Conservation (phyloP, 2,797 vertebrate genomes). For the Myotis daubentonii region DNA sequence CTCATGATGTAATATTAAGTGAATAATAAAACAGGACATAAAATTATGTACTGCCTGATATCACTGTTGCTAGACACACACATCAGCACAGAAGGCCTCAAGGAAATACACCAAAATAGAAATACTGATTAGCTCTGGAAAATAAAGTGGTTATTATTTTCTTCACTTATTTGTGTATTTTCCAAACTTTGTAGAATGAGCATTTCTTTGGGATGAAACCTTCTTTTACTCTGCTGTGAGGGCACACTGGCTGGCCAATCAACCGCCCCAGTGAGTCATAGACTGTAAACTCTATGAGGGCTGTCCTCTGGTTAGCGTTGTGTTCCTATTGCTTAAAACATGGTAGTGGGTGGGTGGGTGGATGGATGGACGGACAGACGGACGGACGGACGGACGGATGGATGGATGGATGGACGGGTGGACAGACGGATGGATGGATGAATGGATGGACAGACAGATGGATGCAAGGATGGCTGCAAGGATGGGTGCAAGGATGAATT, state of each 20-base stretch:
- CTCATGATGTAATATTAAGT: not conserved
- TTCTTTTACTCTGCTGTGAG: not conserved
- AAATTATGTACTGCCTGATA: not conserved
- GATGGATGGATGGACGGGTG: too few species aligned
- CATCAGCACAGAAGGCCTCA: not conserved
- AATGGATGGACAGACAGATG: too few species aligned
- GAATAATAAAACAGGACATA: not conserved
- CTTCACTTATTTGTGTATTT: not conserved
- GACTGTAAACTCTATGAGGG: not conserved
- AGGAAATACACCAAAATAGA: not conserved
- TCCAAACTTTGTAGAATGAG: not conserved
- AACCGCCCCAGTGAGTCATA: not conserved
- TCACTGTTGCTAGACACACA: not conserved
- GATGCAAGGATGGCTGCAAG: not conserved
- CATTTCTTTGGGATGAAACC: not conserved
- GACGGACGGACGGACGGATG: not conserved
- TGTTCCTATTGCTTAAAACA: not conserved
- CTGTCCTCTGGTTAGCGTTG: not conserved
- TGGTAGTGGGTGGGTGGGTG: not conserved
- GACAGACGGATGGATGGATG: too few species aligned
- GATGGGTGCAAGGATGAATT: not conserved
- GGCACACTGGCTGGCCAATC: not conserved
- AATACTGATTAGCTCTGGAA: not conserved
- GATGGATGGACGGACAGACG: accelerated
- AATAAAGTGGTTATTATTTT: not conserved